Conservation (phyloP, 2,113 vertebrate species). For the Halichoerus grypus region DNA sequence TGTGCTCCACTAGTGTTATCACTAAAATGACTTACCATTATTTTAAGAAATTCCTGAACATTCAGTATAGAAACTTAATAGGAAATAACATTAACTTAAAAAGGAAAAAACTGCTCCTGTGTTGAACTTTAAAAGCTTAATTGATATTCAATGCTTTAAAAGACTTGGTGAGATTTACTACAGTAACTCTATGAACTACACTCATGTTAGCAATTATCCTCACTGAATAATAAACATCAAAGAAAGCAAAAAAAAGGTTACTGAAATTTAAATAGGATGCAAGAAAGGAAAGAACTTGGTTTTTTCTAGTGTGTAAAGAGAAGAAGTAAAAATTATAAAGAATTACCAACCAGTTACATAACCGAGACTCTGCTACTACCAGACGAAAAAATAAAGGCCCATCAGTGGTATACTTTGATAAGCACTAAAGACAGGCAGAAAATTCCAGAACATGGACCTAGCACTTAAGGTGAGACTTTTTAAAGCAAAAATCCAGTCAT, state of each 20-base stretch:
- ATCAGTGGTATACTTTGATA: neutral
- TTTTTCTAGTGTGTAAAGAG: neutral
- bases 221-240: conserved; percentile 32
- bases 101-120: neutral
- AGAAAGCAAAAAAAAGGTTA: neutral
- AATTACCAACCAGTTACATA: neutral
- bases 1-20: conserved; percentile 8
- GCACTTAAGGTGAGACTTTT: neutral
- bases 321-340: conserved; percentile 18
- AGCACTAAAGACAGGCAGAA: neutral
- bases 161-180: neutral
- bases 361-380: neutral
- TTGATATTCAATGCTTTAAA: neutral
- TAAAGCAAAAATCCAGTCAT: neutral
- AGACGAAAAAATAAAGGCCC: conserved; percentile 5
- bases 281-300: neutral
- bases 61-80: neutral
- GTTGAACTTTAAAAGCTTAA: conserved; percentile 48
- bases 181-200: conserved; percentile 21
- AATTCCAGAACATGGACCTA: neutral
- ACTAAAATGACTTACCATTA: neutral
- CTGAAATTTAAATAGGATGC: neutral
- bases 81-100: conserved; percentile 26
- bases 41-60: conserved; percentile 53
- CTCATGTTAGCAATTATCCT: neutral